A percentile compares a stretch with the other conserved stretches of the same genome.
Evolutionary conservation across 30 jellyfish, hydroid and myxozoan species (phyloP).

Genomic region (Rhopilema esculentum): DNA sequence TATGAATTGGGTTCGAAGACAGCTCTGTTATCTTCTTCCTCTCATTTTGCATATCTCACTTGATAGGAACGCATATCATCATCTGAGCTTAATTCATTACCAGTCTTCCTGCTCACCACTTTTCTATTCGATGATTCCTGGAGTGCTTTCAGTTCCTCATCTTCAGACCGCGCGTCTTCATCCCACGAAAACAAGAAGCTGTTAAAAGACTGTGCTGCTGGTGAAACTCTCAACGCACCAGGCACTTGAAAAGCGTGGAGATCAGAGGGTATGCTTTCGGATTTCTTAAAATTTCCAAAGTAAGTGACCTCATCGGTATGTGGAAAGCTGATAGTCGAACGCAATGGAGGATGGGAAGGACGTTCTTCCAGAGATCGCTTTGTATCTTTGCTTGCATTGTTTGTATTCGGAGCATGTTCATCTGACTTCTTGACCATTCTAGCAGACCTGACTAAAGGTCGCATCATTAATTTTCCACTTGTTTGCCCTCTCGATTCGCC

Average conservation of each 20-base stretch:
- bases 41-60: constrained; percentile 12
- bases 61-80: constrained; percentile 20
- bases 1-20: too few species aligned
- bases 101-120: not conserved
- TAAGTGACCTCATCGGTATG: constrained; percentile 39
- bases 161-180: constrained; percentile 5
- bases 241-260: constrained; percentile 58
- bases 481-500: not conserved
- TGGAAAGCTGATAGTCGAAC: constrained; percentile 48
- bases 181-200: constrained; percentile 31
- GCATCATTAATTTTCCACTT: not conserved
- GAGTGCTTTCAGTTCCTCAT: not conserved
- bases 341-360: constrained; percentile 11
- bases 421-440: not conserved
- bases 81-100: not conserved
- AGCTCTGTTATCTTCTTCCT: too few species aligned
- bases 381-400: not conserved
- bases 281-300: constrained; percentile 57
- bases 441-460: not conserved
- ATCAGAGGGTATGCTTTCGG: not conserved
- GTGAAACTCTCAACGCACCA: constrained; percentile 69
- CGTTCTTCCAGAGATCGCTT: not conserved
- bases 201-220: constrained; percentile 64
- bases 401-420: not conserved
- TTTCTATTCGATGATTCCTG: not conserved